phyloP scores from a whole-genome alignment of 1,140 invertebrate genomes.

The Sitodiplosis mosellana region DNA sequence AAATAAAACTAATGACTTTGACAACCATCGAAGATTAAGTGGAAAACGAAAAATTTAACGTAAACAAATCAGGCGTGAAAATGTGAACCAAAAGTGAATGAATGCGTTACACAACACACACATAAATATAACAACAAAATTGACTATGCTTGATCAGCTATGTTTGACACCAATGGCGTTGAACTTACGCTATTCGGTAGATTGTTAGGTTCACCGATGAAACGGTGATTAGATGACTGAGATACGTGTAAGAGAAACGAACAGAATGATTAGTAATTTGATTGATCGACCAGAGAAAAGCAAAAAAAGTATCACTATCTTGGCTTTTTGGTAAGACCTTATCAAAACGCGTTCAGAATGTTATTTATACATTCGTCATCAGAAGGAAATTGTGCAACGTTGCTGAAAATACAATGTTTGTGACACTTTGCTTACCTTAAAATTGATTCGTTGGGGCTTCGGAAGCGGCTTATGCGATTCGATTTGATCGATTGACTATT shows the following conservation, averaged over 20 bases:
- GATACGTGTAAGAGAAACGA: slow-evolving; percentile 13
- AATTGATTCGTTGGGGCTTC: slow-evolving; percentile 46
- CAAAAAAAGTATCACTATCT: slow-evolving; percentile 4
- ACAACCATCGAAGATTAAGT: no score
- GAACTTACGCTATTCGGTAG: slow-evolving; percentile 76
- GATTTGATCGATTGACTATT: slow-evolving; percentile 23
- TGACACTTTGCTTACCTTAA: slow-evolving; percentile 44
- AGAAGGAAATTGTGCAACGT: neutral
- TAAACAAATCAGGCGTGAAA: neutral
- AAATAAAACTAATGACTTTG: neutral
- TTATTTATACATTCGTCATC: neutral
- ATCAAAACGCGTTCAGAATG: neutral
- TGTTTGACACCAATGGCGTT: neutral
- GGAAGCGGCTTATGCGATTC: slow-evolving; percentile 32
- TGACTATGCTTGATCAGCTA: neutral
- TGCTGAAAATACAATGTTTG: no score
- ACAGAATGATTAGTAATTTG: neutral
- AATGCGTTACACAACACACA: neutral
- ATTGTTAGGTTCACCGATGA: slow-evolving; percentile 74
- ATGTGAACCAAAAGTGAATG: neutral
- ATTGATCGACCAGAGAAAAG: slow-evolving; percentile 5
- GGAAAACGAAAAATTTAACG: no score
- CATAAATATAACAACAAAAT: no score
- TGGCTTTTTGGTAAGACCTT: neutral
- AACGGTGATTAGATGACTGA: slow-evolving; percentile 76